Conservation (phyloP, 2,113 vertebrate genomes). For the Spea bombifrons region DNA sequence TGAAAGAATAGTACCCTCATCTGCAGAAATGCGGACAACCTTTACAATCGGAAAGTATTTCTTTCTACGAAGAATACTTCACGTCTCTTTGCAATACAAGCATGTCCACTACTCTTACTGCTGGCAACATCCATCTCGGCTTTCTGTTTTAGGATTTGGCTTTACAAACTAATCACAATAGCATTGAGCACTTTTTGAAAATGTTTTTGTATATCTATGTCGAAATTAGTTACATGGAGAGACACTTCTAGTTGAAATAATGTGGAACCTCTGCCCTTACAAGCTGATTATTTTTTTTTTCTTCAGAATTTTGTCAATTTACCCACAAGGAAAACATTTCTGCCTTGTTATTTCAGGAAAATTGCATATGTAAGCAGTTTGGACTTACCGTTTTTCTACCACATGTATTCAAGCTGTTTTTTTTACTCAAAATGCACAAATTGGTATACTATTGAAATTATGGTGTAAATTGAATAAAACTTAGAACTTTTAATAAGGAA, state of each 20-base stretch:
- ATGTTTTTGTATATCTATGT: constrained; percentile 40
- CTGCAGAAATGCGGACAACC: neutral
- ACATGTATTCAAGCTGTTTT: constrained; percentile 38
- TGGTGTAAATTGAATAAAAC: constrained; percentile 46
- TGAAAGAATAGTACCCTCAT: neutral
- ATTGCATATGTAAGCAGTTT: constrained; percentile 41
- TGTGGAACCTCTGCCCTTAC: constrained; percentile 46
- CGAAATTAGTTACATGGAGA: constrained; percentile 14
- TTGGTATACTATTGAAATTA: constrained; percentile 44
- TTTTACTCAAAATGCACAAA: constrained; percentile 42
- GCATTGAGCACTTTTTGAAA: constrained; percentile 43
- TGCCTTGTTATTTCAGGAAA: constrained; percentile 47
- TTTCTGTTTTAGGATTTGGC: constrained; percentile 24
- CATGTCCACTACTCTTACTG: constrained; percentile 37
- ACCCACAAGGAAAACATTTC: constrained; percentile 33
- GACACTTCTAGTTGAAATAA: constrained; percentile 38
- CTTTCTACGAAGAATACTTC: neutral
- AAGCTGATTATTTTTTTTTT: constrained; percentile 30
- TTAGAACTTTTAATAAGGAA: constrained; percentile 38
- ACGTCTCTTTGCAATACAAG: neutral
- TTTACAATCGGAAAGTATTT: neutral
- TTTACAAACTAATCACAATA: constrained; percentile 34
- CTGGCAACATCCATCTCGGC: constrained; percentile 6
- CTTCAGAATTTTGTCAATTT: constrained; percentile 44
- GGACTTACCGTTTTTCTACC: constrained; percentile 42